A percentile compares a stretch with the other conserved stretches of the same genome.
Conservation (phyloP, 2,797 vertebrate species). For the Siniperca obscura region DNA sequence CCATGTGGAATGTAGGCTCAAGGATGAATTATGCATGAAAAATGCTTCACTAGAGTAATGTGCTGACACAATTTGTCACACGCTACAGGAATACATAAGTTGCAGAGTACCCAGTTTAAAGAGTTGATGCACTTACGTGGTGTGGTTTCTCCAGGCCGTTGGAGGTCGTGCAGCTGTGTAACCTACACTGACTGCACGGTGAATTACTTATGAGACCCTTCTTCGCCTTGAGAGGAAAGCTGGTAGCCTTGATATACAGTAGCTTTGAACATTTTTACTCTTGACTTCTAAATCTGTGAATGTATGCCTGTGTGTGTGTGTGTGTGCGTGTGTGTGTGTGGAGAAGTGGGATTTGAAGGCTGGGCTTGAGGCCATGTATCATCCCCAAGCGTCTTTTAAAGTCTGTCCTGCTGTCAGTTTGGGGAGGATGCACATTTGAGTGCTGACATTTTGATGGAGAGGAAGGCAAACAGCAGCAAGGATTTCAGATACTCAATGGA, state of each 20-base stretch:
- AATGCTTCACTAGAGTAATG: constrained; percentile 68
- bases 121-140: constrained; percentile 41
- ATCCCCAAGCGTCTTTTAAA: constrained; percentile 49
- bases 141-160: constrained; percentile 36
- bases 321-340: constrained; percentile 11
- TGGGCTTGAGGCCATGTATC: constrained; percentile 38
- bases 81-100: constrained; percentile 64
- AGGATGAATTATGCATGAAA: constrained; percentile 78
- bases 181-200: constrained; percentile 58
- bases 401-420: constrained; percentile 40
- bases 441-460: constrained; percentile 61
- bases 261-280: constrained; percentile 39
- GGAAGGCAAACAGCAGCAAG: constrained; percentile 37
- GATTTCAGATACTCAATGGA: constrained; percentile 31
- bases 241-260: constrained; percentile 42
- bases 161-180: constrained; percentile 55
- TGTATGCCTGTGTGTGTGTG: constrained; percentile 11
- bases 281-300: constrained; percentile 29
- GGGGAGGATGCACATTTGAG: constrained; percentile 48
- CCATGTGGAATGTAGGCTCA: constrained; percentile 61
- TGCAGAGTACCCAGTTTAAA: constrained; percentile 27
- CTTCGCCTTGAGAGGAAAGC: constrained; percentile 51
- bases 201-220: constrained; percentile 72
- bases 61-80: constrained; percentile 77
- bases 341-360: constrained; percentile 30